Base-by-base conservation (phyloP, 2,888 invertebrate species). In the Panzeria rudis region DNA sequence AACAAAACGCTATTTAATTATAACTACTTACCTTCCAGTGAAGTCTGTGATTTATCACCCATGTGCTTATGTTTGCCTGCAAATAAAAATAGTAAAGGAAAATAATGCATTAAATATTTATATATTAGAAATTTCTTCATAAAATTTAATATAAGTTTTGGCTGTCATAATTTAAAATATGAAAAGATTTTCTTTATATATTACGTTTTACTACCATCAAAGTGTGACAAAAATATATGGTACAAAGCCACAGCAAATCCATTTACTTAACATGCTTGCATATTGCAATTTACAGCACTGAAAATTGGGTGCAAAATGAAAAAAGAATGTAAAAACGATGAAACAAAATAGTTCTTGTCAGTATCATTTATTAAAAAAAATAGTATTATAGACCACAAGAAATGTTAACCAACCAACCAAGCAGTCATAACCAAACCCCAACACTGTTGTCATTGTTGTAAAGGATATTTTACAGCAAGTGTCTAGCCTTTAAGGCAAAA, bases 51-150 rank as follows among this genome's bases (percentile, higher is more conserved):
- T 87, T 91, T 88, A 86, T 92, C 92, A 87, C 90, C 87, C 66
- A 88, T 88, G 76, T 91, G 91, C 81, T 90, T 88, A 87, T 92
- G 92, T 88, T 92, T 92, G 83, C 92, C 92, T 92, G 90, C 47
- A 89, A 89, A 77, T 73, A 88, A 85, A 29, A 59, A 76, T 62
- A n/a, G n/a, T 66, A 75, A 69, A 86, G 50, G 87, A 38, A 80
- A 64, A 75, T 17, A 11, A 2, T 44, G 0, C 3, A 17, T 54
- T 66, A 68, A 56, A 56, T 44, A 5, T 41, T 35, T 23, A 0
- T 15, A 20, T 59, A 5, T 62, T 15, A n/a, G 4, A 23, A 23
- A 54, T 29, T 38, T 54, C 83, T 38, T 47, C 20, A 73, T 69
- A 62, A n/a, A 32, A 32, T 54, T 78, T 69, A 50, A 17, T 23